Base-by-base conservation (phyloP, 2,888 invertebrate genomes). In the Eudasyphora cyanicolor region DNA sequence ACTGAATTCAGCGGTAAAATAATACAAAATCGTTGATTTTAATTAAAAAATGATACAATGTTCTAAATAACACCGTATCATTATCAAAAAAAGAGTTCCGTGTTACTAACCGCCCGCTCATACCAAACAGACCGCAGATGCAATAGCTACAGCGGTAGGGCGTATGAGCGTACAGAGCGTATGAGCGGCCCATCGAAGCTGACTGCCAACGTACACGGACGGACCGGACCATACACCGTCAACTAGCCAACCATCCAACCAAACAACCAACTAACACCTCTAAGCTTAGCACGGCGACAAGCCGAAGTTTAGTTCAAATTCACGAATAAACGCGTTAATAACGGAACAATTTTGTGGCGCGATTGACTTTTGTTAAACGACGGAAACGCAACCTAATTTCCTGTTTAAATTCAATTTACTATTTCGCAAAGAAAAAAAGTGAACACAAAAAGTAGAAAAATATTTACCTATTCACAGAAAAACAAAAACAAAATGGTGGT, bases 401-500 rank as follows among this genome's bases (percentile, higher is more conserved):
- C 38, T 64, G 8, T 57, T 24, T 54, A 27, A 57, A 57, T 57
- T n/a, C 54, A 1, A 38, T 38, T 8, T 38, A 1, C 38, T 17
- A 17, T 32, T 35, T 35, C 24, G 8, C 10, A 62, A 62, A 62
- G 5, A 62, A 32, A 32, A 21, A 38, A 64, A 64, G 35, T 21
- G 67, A 14, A 24, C 17, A 54, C n/a, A n/a, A n/a, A 32, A 32
- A 62, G 1, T 29, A 62, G 6, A 32, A 24, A 32, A 4, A 1
- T 38, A 10, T 42, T n/a, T n/a, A n/a, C n/a, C n/a, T n/a, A n/a
- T n/a, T n/a, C n/a, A n/a, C n/a, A n/a, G n/a, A 42, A 24, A 29
- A 38, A 10, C 29, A 32, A 42, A 27, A 69, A 21, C 19, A 67
- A 75, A 45, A 86, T 86, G 86, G 85, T 84, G 35, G 82, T 71